Conservation (phyloP, 53 echinoderm and acorn worm genomes). For the Holothuria leucospilota region DNA sequence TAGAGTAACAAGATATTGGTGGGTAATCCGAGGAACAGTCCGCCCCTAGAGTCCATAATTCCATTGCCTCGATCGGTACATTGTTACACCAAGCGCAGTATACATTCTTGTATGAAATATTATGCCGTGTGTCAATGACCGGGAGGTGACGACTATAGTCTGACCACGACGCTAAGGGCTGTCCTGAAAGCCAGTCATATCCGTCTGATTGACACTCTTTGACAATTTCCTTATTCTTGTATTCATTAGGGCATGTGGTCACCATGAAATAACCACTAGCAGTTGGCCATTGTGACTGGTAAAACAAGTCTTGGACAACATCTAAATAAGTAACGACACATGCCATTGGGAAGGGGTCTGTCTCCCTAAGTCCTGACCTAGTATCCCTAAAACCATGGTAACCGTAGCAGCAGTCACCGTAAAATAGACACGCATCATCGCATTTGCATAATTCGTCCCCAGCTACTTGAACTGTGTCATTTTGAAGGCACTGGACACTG, state of each 20-base stretch:
- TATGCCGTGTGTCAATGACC: neutral
- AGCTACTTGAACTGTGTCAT: neutral
- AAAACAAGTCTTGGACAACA: neutral
- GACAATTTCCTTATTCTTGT: neutral
- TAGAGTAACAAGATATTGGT: neutral
- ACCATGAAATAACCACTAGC: constrained; percentile 9
- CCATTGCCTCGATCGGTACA: neutral
- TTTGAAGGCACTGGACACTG: neutral
- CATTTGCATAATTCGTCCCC: neutral
- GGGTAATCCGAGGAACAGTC: neutral
- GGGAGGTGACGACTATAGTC: neutral
- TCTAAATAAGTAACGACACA: neutral
- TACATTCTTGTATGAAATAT: constrained; percentile 9
- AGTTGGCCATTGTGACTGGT: neutral
- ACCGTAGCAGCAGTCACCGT: constrained; percentile 15
- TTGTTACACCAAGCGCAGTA: constrained; percentile 38
- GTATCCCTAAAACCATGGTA: neutral
- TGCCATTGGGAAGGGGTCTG: too few relatives aligned
- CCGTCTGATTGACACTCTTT: neutral
- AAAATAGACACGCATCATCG: neutral
- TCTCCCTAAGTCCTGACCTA: too few relatives aligned
- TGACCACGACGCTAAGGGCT: neutral
- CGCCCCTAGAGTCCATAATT: neutral
- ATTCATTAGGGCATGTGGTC: neutral
- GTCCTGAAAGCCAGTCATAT: neutral